Evolutionary conservation across 2,113 vertebrate species (phyloP).

Genomic region (Leptobrachium leishanense): DNA sequence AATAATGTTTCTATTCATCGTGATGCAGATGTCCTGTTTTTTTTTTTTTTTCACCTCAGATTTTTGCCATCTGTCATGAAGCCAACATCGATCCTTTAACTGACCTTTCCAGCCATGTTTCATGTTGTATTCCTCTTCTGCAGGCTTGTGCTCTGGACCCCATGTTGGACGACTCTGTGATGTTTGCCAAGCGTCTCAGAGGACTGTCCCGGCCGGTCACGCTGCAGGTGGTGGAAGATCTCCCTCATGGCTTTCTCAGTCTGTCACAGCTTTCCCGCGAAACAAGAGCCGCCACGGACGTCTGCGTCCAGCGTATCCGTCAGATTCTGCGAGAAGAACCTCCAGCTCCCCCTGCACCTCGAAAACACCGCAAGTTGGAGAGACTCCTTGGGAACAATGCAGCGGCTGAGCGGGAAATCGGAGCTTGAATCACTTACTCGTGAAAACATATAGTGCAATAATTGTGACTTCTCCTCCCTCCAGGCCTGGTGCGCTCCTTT

Average conservation of each 20-base stretch:
- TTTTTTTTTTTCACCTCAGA: too few relatives aligned
- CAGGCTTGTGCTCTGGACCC: conserved; percentile 89
- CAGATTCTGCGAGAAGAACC: conserved; percentile 61
- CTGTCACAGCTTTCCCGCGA: conserved; percentile 80
- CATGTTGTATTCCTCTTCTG: not conserved
- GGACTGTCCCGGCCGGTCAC: conserved; percentile 73
- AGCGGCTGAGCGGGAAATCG: conserved; percentile 36
- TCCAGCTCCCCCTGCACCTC: conserved; percentile 41
- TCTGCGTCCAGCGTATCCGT: conserved; percentile 78
- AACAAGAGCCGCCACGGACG: conserved; percentile 73
- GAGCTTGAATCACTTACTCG: not conserved
- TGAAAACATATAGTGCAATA: conserved; percentile 12
- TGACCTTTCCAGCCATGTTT: not conserved
- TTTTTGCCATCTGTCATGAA: too few relatives aligned
- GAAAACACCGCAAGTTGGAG: conserved; percentile 75
- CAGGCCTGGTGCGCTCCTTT: not conserved
- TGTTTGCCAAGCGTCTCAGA: conserved; percentile 83
- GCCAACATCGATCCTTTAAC: too few relatives aligned
- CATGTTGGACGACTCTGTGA: conserved; percentile 89
- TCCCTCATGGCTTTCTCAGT: conserved; percentile 90
- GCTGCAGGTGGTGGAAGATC: conserved; percentile 81
- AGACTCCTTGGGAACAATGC: conserved; percentile 53
- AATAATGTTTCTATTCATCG: too few relatives aligned
- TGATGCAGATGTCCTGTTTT: too few relatives aligned
- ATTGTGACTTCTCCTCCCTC: not conserved